Evolutionary conservation across 1,140 invertebrate species (phyloP), one percentile per base, ranked within the genome.

Genomic region (Drosophila setifemur): DNA sequence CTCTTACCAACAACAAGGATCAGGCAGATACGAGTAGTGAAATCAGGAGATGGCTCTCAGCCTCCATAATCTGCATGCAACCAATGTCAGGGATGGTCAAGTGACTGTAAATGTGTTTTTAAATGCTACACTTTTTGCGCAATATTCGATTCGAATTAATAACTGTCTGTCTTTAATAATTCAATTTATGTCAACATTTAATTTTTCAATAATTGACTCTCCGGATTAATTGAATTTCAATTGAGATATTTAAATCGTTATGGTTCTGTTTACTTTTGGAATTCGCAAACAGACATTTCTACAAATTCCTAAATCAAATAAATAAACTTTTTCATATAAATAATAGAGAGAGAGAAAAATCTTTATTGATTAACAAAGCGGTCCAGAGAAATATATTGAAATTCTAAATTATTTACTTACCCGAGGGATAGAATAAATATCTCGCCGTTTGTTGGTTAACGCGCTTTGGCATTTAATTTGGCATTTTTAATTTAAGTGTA

Each of bases 1-100:
- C 49, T 75, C 72, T 73, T 45, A 14, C 11, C 33, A 37, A 39
- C 44, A 60, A 35, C 23, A 49, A 60, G 61, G 48, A 33, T 37
- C 11, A 31, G 9, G 31, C 29, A 33, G 35, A 52, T 45, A 58
- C 37, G 37, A 58, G 53, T 58, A 52, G 29, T 60, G 58, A 14
- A 47, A 29, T 29, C 44, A 33, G 28, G 11, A 31, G 28, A 18
- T 28, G 3, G 9, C 7, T 18, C 8, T 18, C 5, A 42, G 16
- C n/a, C n/a, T n/a, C 18, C 26, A 16, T 69, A 69, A 64, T 63
- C 40, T 63, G 18, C 40, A 14, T 63, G 11, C 25, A 40, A 29
- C 19, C 16, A 40, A 39, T 64, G 14, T 18, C 31, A 9, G 16
- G 37, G 6, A 28, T 57, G 58, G 40, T 37, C 55, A 47, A 63